Conservation (phyloP, 92 coral and sea anemone species). For the Umimayanthus chanpuru region DNA sequence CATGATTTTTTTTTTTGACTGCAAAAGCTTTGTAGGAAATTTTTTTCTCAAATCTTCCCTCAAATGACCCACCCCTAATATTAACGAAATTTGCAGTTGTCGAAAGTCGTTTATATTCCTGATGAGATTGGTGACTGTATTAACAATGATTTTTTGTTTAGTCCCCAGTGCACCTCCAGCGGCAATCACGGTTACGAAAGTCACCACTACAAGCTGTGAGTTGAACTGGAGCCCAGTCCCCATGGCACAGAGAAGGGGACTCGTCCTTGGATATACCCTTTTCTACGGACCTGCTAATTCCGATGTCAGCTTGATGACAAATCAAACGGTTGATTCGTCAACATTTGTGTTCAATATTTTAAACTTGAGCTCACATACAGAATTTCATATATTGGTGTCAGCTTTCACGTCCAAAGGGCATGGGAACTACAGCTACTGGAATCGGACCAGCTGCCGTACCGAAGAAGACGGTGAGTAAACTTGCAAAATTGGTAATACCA, state of each 20-base stretch:
- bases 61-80: too few relatives aligned
- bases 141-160: background rate
- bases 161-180: slow-evolving; percentile 21
- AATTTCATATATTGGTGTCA: background rate
- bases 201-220: slow-evolving; percentile 4
- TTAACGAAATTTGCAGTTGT: background rate
- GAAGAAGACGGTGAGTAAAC: slow-evolving; percentile 9
- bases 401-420: slow-evolving; percentile 20
- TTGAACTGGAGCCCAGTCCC: slow-evolving; percentile 6
- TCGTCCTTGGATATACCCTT: background rate
- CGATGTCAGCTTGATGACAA: background rate
- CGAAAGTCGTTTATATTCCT: background rate
- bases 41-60: too few relatives aligned
- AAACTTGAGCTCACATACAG: background rate
- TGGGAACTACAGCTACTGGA: slow-evolving; percentile 27
- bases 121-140: background rate
- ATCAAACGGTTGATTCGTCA: background rate
- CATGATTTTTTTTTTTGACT: too few relatives aligned
- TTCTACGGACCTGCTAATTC: slow-evolving; percentile 22
- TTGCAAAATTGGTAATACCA: background rate
- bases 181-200: background rate
- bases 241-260: background rate
- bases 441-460: slow-evolving; percentile 5
- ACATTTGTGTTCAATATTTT: background rate
- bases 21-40: too few relatives aligned